phyloP scores from a whole-genome alignment of 2,797 vertebrate genomes.

The Danio jaintianensis region DNA sequence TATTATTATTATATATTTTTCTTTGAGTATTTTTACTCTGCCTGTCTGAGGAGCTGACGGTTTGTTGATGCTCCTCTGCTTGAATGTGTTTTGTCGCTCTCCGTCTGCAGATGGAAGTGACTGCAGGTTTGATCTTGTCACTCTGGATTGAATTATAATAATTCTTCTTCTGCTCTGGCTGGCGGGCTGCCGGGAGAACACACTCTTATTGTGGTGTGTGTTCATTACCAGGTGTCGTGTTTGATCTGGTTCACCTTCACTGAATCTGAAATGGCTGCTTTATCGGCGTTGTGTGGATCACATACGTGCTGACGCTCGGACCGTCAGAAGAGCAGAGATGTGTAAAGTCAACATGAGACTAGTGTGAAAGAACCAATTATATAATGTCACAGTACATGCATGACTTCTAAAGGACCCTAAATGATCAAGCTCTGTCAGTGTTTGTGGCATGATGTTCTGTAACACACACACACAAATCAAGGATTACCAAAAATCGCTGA shows the following conservation, averaged over 20 bases:
- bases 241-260: neutral
- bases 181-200: neutral
- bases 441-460: neutral
- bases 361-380: neutral
- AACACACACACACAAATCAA: neutral
- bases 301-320: no score
- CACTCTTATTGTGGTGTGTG: neutral
- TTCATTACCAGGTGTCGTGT: neutral
- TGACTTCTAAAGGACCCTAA: neutral
- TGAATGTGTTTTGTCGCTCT: neutral
- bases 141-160: neutral
- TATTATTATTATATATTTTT: no score
- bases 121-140: neutral
- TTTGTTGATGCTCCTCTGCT: no score
- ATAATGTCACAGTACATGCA: neutral
- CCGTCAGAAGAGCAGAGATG: neutral
- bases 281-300: neutral
- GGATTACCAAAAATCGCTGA: no score
- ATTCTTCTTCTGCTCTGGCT: neutral
- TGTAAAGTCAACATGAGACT: neutral
- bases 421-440: neutral
- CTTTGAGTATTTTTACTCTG: no score
- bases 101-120: neutral
- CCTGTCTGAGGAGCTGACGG: no score
- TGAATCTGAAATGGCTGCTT: neutral